Conservation (phyloP, 2,113 vertebrate genomes). For the Heterotis niloticus region DNA sequence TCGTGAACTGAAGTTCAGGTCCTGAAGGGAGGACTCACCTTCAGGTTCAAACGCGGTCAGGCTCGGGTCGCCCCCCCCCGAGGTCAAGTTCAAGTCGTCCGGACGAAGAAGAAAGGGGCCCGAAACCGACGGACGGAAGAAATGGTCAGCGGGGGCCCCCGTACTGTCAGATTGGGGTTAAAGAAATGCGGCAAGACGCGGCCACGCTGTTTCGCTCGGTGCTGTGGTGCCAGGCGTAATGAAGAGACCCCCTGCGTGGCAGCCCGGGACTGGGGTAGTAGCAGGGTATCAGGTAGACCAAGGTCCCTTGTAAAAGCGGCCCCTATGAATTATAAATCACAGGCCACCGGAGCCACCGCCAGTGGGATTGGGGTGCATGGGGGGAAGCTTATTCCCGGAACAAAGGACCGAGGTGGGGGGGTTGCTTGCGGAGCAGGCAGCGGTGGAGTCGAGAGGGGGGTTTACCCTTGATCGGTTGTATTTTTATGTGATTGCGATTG, state of each 20-base stretch:
- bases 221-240: constrained; percentile 60
- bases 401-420: constrained; percentile 59
- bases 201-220: constrained; percentile 56
- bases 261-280: constrained; percentile 65
- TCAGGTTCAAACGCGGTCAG: constrained; percentile 32
- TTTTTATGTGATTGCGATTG: constrained; percentile 22
- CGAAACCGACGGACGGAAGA: background rate
- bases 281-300: constrained; percentile 73
- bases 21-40: background rate
- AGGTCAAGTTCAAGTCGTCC: background rate
- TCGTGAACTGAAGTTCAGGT: background rate
- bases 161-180: constrained; percentile 43
- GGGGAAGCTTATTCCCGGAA: constrained; percentile 71
- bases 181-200: constrained; percentile 39
- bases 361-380: constrained; percentile 64
- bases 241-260: constrained; percentile 55
- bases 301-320: constrained; percentile 77
- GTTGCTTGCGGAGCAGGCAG: constrained; percentile 13
- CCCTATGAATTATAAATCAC: constrained; percentile 81
- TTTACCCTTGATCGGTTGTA: constrained; percentile 24
- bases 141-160: constrained; percentile 21
- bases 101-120: background rate
- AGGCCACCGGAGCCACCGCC: constrained; percentile 74
- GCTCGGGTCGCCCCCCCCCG: constrained; percentile 15
- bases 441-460: constrained; percentile 19